Conservation (phyloP, 2,888 invertebrate genomes). For the Amphipoea oculea region DNA sequence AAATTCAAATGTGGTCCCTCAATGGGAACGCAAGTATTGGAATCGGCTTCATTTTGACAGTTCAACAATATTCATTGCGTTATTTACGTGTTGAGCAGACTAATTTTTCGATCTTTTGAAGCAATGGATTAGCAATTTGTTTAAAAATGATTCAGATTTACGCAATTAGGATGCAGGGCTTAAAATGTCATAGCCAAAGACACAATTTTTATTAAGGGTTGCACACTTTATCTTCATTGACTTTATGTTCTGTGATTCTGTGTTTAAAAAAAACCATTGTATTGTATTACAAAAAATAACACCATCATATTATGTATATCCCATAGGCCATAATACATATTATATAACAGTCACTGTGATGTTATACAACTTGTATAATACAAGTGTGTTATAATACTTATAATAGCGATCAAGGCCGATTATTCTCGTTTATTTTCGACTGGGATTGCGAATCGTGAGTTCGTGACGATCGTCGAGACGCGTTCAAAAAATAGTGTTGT, state of each 20-base stretch:
- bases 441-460: slow-evolving; percentile 44
- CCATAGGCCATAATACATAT: neutral
- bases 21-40: no score
- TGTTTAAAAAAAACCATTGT: neutral
- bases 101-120: no score
- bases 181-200: neutral
- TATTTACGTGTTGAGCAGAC: no score
- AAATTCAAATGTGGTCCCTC: no score
- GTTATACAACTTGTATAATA: slow-evolving; percentile 33
- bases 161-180: no score
- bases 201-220: neutral
- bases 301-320: neutral
- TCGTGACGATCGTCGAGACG: slow-evolving; percentile 34
- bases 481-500: slow-evolving; percentile 41
- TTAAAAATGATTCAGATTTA: no score
- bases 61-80: no score
- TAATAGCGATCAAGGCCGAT: slow-evolving; percentile 58
- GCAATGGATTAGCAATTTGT: no score
- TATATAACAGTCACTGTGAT: slow-evolving; percentile 44
- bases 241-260: no score
- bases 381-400: slow-evolving; percentile 35
- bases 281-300: neutral
- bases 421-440: slow-evolving; percentile 57
- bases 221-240: neutral
- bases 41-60: no score